A percentile compares a stretch with the other conserved stretches of the same genome.
phyloP scores from a whole-genome alignment of 2,797 vertebrate species.

The Fistularia tabacaria region DNA sequence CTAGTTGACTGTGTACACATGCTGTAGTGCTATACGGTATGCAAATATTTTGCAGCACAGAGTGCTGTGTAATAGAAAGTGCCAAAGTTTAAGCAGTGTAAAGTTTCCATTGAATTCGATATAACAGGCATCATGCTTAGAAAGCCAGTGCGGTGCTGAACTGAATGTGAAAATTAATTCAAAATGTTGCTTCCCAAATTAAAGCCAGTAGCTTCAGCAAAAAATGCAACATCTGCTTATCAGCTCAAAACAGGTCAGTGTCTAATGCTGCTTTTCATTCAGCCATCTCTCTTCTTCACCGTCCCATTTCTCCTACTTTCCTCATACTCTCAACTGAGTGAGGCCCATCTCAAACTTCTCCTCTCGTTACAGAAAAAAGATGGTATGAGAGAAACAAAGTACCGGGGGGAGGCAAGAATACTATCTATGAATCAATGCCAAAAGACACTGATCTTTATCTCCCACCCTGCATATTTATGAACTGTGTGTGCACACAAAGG shows the following conservation, averaged over 20 bases:
- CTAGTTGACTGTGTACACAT: too few relatives aligned
- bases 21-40: too few relatives aligned
- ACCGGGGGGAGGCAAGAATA: slow-evolving; percentile 12
- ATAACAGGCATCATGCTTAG: slow-evolving; percentile 60
- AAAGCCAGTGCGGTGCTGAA: slow-evolving; percentile 60
- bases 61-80: slow-evolving; percentile 41
- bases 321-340: slow-evolving; percentile 67
- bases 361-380: slow-evolving; percentile 74
- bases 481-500: too few relatives aligned
- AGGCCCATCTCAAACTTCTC: slow-evolving; percentile 72
- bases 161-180: slow-evolving; percentile 76
- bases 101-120: slow-evolving; percentile 59
- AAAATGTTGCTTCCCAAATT: slow-evolving; percentile 74
- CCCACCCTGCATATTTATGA: too few relatives aligned
- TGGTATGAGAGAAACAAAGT: slow-evolving; percentile 35
- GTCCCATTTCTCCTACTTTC: slow-evolving; percentile 50
- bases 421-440: slow-evolving; percentile 56
- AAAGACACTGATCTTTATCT: slow-evolving; percentile 65
- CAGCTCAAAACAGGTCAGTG: slow-evolving; percentile 80
- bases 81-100: slow-evolving; percentile 51
- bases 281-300: slow-evolving; percentile 53
- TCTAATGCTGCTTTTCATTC: slow-evolving; percentile 73
- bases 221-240: slow-evolving; percentile 74
- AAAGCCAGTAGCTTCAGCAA: slow-evolving; percentile 73
- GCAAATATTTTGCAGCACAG: slow-evolving; percentile 36